Evolutionary conservation across 2,888 invertebrate genomes (phyloP), one percentile per base, ranked within the genome.

Genomic region (Mesorhabditis sp.): DNA sequence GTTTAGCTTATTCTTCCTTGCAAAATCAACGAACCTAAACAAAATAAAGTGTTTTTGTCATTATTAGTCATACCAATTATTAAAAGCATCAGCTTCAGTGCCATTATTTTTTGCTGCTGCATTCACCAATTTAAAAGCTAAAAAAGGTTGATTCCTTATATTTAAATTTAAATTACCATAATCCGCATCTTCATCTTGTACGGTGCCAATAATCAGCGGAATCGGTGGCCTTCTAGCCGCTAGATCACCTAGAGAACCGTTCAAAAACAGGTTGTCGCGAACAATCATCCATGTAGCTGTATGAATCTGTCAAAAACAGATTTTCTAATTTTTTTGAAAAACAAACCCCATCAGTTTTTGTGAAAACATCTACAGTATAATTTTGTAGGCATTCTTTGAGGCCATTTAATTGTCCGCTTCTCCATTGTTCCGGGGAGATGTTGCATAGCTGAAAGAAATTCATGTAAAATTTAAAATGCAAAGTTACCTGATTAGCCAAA

Each of bases 201-300:
- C 79, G 2, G 79, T 80, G 4, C 80, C 80, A 15, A 80, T 78
- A 7, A 80, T 78, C 67, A 80, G 76, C 10, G 80, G 80, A 62
- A 80, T 78, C 41, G 75, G 73, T 5, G 80, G 77, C 4, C 78
- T 69, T 5, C 64, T 62, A 4, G 70, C 45, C 0, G 74, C 70
- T 45, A 79, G 67, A 44, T 69, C 67, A 5, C 77, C 76, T 10
- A 76, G 72, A n/a, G 74, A 72, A 15, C 72, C 78, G 2, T 79
- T 79, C 1, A 80, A 64, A 72, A 80, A 79, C 6, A 70, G 70
- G 28, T 76, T 78, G 69, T 80, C 80, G 4, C 78, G 72, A 2
- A 78, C 78, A n/a, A 80, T 78, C 73, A 77, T 72, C 80, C 80
- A 80, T 28, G 78, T 77, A 10, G 76, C 70, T 43, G 70, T 72